A percentile compares a stretch with the other conserved stretches of the same genome.
These are phyloP conservation scores for Centrocercus urophasianus DNA, from an alignment of 2,113 vertebrate genomes.

Conservation along the genomic window DNA sequence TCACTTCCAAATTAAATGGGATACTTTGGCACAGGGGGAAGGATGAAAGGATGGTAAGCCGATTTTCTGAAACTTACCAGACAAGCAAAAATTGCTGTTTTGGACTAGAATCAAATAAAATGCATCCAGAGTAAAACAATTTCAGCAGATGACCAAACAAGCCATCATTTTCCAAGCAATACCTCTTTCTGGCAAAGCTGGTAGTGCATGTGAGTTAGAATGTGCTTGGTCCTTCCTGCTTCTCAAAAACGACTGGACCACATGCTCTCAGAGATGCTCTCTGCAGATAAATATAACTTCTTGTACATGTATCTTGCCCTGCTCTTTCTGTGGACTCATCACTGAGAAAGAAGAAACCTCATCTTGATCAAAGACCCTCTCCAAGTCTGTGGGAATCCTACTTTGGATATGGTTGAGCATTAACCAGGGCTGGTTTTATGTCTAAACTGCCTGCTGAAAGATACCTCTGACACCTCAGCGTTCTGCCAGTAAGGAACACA, in stretches of 20 bases:
- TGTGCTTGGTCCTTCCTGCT: not conserved
- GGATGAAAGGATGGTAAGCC: not conserved
- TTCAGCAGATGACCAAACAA: not conserved
- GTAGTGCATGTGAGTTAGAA: not conserved
- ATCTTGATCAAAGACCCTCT: not conserved
- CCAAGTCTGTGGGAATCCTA: not conserved
- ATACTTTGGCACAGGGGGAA: not conserved
- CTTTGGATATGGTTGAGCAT: not conserved
- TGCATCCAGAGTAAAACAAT: not conserved
- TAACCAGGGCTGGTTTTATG: not conserved
- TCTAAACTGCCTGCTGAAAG: not conserved
- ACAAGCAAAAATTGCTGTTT: not conserved
- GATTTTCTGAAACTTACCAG: not conserved
- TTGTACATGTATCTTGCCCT: not conserved
- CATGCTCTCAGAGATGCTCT: not conserved
- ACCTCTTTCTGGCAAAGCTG: not conserved
- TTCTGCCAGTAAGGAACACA: not conserved
- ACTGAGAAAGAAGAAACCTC: not conserved
- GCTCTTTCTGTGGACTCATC: not conserved
- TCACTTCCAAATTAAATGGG: conserved; percentile 10
- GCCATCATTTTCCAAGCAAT: not conserved
- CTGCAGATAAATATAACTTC: not conserved
- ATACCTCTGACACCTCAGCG: not conserved
- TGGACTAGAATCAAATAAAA: not conserved
- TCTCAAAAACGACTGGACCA: not conserved